Evolutionary conservation across 2,113 vertebrate genomes (phyloP).

Genomic region (Corydoras sp.): DNA sequence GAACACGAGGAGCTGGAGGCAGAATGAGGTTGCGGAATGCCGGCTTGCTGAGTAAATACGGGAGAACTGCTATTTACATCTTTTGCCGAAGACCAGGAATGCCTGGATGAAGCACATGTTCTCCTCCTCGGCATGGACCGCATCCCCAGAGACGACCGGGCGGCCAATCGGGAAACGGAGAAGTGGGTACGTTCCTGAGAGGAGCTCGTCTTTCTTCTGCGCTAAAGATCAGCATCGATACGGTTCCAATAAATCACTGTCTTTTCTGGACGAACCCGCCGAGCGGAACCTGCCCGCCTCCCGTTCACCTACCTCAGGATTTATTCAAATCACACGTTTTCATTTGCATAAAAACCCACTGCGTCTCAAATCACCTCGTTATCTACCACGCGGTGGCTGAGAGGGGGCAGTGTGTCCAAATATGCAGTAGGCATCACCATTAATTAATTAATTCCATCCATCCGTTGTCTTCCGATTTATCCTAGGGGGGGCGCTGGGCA

Average conservation of each 20-base stretch:
- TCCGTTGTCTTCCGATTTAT: too few relatives aligned
- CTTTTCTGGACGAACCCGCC: neutral
- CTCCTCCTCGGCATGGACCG: neutral
- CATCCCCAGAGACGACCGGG: neutral
- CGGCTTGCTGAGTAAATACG: neutral
- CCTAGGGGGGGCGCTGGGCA: too few relatives aligned
- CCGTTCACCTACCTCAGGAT: neutral
- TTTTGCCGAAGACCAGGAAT: neutral
- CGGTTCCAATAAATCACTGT: constrained; percentile 13
- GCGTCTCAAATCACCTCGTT: too few relatives aligned
- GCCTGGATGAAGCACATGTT: neutral
- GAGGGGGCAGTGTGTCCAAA: too few relatives aligned
- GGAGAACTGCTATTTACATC: constrained; percentile 22
- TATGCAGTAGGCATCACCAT: too few relatives aligned
- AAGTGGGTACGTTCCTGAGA: neutral
- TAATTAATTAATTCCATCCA: too few relatives aligned
- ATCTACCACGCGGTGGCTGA: too few relatives aligned
- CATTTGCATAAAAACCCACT: neutral
- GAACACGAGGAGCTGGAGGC: constrained; percentile 1
- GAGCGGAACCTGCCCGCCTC: neutral
- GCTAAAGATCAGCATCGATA: constrained; percentile 1
- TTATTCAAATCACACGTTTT: neutral
- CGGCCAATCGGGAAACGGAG: neutral
- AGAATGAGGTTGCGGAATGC: constrained; percentile 12
- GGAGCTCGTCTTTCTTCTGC: neutral